Evolutionary conservation across 2,888 invertebrate genomes (phyloP), one percentile per base, ranked within the genome.

Genomic region (Zaprionus bogoriensis): DNA sequence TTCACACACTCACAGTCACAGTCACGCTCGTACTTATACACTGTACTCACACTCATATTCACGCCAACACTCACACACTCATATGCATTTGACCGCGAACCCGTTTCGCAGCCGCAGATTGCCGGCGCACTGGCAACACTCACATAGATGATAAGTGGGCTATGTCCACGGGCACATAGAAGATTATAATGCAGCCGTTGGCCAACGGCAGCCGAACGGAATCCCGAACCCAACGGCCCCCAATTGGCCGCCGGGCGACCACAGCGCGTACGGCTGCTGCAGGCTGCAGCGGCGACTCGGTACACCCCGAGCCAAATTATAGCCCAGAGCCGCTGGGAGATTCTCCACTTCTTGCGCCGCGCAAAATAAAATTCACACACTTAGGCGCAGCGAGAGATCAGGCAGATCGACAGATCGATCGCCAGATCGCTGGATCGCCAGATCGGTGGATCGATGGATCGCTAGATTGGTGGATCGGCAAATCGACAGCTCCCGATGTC

Each of bases 101-200:
- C 14, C 44, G 41, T 41, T 41, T 41, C 20, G 20, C 22, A 32
- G 41, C 41, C 20, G 19, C 12, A 50, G 38, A 38, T 51, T 51
- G 27, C 41, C 41, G 19, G 45, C 39, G 46, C n/a, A n/a, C 36
- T 67, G 38, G 42, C 44, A 63, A 59, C 58, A n/a, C n/a, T n/a
- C n/a, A n/a, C n/a, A 64, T 52, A 52, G 55, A 36, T 41, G 44
- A 55, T 62, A 62, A 67, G 46, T 61, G 67, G 61, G 25, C 22
- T 50, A 22, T 44, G 23, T 27, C 14, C 23, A 17, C 23, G 17
- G 9, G 42, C 30, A 12, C 46, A 61, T 62, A 62, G 64, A 45
- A 50, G 45, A 41, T 30, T 51, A 67, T 60, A 60, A 67, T 55
- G 32, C 17, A 12, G n/a, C n/a, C n/a, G n/a, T n/a, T n/a, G n/a